Conservation (phyloP, 2,113 vertebrate species). For the Phrynosoma blainvillii region DNA sequence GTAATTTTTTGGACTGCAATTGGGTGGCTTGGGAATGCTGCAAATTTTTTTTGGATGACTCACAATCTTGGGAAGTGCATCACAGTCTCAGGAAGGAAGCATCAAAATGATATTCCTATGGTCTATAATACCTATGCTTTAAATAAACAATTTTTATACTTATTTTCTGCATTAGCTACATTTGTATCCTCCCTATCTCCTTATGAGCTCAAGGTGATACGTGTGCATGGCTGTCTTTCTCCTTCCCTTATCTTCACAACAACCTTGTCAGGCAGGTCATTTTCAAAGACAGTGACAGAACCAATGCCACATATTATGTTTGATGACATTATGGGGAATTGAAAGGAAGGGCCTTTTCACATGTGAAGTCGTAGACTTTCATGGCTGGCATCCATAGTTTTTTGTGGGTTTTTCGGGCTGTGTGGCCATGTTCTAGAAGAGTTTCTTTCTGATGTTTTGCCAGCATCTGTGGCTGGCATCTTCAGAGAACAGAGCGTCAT, state of each 20-base stretch:
- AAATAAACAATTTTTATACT: background rate
- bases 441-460: too few species aligned
- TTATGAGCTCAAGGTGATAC: background rate
- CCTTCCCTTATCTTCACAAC: background rate
- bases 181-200: background rate
- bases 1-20: background rate
- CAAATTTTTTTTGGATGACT: too few species aligned
- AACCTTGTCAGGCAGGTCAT: background rate
- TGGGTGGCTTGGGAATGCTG: too few species aligned
- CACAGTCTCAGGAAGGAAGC: background rate
- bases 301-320: background rate
- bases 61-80: background rate
- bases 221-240: background rate
- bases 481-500: too few species aligned
- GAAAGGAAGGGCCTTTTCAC: background rate
- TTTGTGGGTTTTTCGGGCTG: too few species aligned
- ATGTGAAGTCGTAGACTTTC: too few species aligned
- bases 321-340: background rate
- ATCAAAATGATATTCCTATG: background rate
- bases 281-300: background rate
- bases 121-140: background rate
- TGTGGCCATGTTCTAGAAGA: too few species aligned
- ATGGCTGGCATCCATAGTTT: too few species aligned
- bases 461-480: too few species aligned
- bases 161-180: background rate